phyloP scores from a whole-genome alignment of 2,113 vertebrate species.

The Prionailurus bengalensis region DNA sequence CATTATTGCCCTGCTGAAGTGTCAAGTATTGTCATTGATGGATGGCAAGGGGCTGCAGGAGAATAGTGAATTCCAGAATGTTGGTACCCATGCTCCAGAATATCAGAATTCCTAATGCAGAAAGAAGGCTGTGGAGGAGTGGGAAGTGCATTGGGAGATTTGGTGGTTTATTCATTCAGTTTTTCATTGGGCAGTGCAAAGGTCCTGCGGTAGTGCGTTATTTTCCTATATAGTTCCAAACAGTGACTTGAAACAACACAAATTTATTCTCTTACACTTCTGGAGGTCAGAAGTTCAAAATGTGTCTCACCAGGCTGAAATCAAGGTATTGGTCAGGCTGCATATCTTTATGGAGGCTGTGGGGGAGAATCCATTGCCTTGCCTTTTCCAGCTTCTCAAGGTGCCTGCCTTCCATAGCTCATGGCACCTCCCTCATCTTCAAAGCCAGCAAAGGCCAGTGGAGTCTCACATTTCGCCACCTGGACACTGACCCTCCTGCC shows the following conservation, averaged over 20 bases:
- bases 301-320: neutral
- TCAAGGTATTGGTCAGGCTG: neutral
- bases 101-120: neutral
- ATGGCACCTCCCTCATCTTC: neutral
- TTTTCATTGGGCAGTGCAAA: neutral
- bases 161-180: neutral
- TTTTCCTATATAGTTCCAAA: neutral
- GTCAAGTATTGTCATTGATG: neutral
- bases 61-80: neutral
- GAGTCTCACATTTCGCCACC: too few relatives aligned
- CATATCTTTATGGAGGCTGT: neutral
- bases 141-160: neutral
- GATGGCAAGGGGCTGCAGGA: neutral
- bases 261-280: neutral
- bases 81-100: neutral
- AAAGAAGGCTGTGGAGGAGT: neutral
- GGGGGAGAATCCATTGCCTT: neutral
- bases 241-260: neutral
- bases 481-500: neutral
- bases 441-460: neutral
- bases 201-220: neutral
- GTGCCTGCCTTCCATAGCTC: neutral
- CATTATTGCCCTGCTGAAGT: neutral
- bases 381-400: neutral
- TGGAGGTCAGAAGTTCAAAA: constrained; percentile 13